Percentiles rank a stretch among this genome's conserved stretches.
These are phyloP conservation scores for Ursus arctos DNA, from an alignment of 2,113 vertebrate genomes.

Conservation along the genomic window DNA sequence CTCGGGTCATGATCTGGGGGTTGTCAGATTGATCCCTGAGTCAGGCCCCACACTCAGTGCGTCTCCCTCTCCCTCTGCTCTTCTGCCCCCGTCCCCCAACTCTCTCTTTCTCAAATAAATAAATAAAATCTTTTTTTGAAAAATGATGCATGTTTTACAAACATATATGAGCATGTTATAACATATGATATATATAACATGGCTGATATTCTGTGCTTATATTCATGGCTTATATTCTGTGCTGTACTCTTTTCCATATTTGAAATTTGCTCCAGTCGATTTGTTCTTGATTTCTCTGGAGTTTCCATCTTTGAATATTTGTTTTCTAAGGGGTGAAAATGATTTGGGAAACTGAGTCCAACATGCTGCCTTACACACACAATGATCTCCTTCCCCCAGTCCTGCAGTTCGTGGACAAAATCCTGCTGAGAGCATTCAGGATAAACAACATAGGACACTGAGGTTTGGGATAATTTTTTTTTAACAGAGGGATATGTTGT, in stretches of 20 bases:
- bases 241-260: conserved; percentile 77
- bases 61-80: neutral
- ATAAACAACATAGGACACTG: conserved; percentile 40
- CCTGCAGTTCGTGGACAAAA: neutral
- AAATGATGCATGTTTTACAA: neutral
- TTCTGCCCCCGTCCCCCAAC: rapidly evolving
- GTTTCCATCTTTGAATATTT: neutral
- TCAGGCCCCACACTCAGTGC: neutral
- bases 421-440: conserved; percentile 55
- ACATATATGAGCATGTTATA: neutral
- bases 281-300: neutral
- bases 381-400: neutral
- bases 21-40: neutral
- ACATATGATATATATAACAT: neutral
- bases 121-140: neutral
- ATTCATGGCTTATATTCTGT: conserved; percentile 77
- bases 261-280: neutral
- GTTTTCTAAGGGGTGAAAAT: neutral
- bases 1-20: neutral
- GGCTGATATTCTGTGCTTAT: neutral
- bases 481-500: conserved; percentile 59
- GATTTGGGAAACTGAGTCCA: neutral
- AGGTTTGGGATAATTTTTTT: neutral
- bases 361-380: neutral
- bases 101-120: neutral